Base-by-base conservation (phyloP, 2,888 invertebrate genomes). In the Pardosa pseudoannulata region DNA sequence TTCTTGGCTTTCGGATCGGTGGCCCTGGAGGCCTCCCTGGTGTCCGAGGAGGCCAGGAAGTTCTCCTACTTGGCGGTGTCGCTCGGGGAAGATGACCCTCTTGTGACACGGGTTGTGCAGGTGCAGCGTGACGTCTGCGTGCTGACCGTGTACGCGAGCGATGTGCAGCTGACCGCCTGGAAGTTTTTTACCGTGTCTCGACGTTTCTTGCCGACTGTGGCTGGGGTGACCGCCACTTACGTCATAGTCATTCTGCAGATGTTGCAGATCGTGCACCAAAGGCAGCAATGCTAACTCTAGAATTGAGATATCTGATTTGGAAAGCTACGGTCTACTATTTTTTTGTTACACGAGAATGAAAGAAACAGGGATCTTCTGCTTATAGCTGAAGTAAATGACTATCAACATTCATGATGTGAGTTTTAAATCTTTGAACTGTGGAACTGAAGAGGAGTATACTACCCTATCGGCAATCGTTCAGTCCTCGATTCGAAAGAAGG, bases 161-260 rank as follows among this genome's bases (percentile, higher is more conserved):
- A 83, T 67, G 83, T 83, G 19, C 83, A 83, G 27, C 32, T 83
- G 1, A 83, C 83, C 1, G 83, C 83, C 0, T 83, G 83, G 83
- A 83, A 83, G 27, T 78, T 83, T 23, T 83, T 83, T 39, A 83
- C 78, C 0, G 78, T 83, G 1, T 78, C 83, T 7, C 32, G 83
- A 50, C 72, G 67, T 41, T 78, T 83, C 27, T 36, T 78, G 5
- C 83, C 83, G 19, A 78, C 83, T 67, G 83, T 78, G 0, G 68
- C 78, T n/a, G 83, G 83, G 13, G 76, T 83, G 1, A 83, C 83
- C 28, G 46, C 64, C 6, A 83, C 83, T 27, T 83, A 83, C 19
- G 71, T 78, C 32, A 28, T 83, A 29, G 36, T 83, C 9, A 83
- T 83, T 36, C n/a, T 83, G 2, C 83, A 83, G 11, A 19, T 56